Percentiles rank a stretch among this genome's conserved stretches.
phyloP scores from a whole-genome alignment of 2,888 invertebrate species.

The Agrotis segetum region DNA sequence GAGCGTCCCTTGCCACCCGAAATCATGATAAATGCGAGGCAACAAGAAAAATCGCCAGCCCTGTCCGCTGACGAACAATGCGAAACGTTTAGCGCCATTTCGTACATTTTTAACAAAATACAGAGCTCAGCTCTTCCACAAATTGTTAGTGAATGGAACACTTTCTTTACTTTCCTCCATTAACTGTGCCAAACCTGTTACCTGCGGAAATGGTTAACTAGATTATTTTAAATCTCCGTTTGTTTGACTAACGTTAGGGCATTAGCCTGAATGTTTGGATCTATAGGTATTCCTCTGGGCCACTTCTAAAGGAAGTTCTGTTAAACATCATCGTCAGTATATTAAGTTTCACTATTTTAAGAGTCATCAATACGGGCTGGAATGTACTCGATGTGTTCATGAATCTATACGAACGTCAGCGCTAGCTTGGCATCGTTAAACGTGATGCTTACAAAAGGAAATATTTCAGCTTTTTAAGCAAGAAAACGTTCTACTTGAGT shows the following conservation, averaged over 20 bases:
- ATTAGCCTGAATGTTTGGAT: conserved; percentile 54
- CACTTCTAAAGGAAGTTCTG: conserved; percentile 56
- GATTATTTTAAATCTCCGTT: conserved; percentile 33
- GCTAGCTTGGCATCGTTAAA: background rate
- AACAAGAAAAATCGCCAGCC: conserved; percentile 48
- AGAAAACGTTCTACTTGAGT: background rate
- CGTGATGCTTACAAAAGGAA: background rate
- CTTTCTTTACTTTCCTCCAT: conserved; percentile 73
- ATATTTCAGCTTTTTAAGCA: background rate
- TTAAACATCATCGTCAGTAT: conserved; percentile 47
- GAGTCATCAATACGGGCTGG: conserved; percentile 36
- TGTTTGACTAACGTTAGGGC: conserved; percentile 47
- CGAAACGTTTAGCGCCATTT: conserved; percentile 66
- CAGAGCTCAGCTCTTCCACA: conserved; percentile 49
- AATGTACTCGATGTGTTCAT: conserved; percentile 22
- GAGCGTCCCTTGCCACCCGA: conserved; percentile 18
- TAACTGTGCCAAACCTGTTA: conserved; percentile 64
- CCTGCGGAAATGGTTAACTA: conserved; percentile 38
- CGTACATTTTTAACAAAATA: conserved; percentile 57
- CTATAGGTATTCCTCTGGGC: conserved; percentile 47
- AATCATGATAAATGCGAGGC: conserved; percentile 33
- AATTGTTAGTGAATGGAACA: conserved; percentile 62
- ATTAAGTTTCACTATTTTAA: conserved; percentile 51
- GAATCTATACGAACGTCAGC: conserved; percentile 20
- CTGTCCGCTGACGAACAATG: conserved; percentile 68